Conservation (phyloP, 1,140 invertebrate genomes). For the Cephus cinctus region DNA sequence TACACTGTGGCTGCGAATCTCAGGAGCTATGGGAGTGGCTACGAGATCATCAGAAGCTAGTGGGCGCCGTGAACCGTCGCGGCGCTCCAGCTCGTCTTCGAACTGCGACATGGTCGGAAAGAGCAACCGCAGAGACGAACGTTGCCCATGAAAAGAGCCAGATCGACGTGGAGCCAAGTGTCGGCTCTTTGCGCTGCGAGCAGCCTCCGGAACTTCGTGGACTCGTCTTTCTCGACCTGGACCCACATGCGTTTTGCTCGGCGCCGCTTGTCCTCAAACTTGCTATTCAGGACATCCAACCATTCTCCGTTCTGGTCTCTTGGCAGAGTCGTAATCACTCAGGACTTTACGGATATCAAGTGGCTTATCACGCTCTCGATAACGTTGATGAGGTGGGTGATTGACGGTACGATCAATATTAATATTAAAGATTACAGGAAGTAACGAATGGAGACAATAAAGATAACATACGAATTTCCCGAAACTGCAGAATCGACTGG, state of each 20-base stretch:
- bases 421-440: no score
- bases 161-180: conserved; percentile 56
- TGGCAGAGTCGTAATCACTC: conserved; percentile 89
- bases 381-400: conserved; percentile 57
- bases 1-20: conserved; percentile 79
- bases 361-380: conserved; percentile 76
- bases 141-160: no score
- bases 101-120: no score
- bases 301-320: conserved; percentile 79
- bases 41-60: conserved; percentile 75
- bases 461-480: no score
- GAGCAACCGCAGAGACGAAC: no score
- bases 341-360: conserved; percentile 78
- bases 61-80: conserved; percentile 58
- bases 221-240: conserved; percentile 73
- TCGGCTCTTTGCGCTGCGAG: conserved; percentile 75
- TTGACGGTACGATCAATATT: no score
- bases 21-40: conserved; percentile 88
- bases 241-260: conserved; percentile 79
- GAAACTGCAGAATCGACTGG: no score
- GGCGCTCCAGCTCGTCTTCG: no score
- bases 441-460: no score
- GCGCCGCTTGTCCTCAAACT: conserved; percentile 77
- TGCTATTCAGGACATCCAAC: conserved; percentile 84
- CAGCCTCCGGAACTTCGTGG: conserved; percentile 76